These are phyloP conservation scores for Potamilus streckersoni DNA, from an alignment of 1,140 invertebrate species.

Conservation along the genomic window DNA sequence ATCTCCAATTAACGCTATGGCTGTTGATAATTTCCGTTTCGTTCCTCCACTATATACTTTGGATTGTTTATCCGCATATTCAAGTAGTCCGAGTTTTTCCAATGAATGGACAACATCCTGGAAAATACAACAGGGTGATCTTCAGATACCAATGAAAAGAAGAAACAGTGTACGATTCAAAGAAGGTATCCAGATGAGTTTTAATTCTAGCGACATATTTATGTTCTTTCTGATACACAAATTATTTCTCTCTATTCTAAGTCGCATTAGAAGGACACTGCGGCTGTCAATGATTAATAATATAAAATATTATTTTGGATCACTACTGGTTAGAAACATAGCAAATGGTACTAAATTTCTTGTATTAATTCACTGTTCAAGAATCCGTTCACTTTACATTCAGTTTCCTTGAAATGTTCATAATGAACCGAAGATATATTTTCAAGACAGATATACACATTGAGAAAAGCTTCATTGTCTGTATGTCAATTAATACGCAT, in stretches of 20 bases:
- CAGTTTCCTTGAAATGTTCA: no score
- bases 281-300: no score
- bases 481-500: no score
- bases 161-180: not conserved
- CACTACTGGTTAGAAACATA: no score
- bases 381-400: no score
- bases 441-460: no score
- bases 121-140: not conserved
- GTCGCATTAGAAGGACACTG: not conserved
- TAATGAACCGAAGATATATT: no score
- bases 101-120: conserved; percentile 70
- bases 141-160: not conserved
- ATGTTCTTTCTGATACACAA: not conserved
- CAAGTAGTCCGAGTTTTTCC: conserved; percentile 55
- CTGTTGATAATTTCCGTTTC: conserved; percentile 71
- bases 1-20: conserved; percentile 75
- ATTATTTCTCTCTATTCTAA: not conserved
- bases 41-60: conserved; percentile 76
- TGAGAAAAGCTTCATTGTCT: no score
- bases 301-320: no score
- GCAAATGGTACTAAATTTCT: no score
- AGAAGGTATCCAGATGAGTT: not conserved
- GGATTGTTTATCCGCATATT: conserved; percentile 60
- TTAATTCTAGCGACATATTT: not conserved
- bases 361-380: no score